A percentile compares a stretch with the other conserved stretches of the same genome.
These are phyloP conservation scores for Eulemur albifrons DNA, from an alignment of 2,797 vertebrate species.

Conservation along the genomic window DNA sequence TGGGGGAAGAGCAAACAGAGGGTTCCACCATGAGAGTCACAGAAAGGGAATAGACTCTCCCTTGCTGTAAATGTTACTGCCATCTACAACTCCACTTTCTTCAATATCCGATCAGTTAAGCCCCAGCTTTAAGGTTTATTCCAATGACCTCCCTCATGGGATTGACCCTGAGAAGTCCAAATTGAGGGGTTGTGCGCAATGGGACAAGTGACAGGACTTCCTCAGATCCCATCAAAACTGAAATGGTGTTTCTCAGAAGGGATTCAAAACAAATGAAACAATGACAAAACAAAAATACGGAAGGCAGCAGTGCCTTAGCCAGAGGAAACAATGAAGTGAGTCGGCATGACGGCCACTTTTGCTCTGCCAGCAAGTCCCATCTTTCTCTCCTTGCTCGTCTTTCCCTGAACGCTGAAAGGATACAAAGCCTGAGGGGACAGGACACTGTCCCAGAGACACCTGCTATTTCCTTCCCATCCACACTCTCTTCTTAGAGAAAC, in stretches of 20 bases:
- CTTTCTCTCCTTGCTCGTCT: not conserved
- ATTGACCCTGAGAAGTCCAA: not conserved
- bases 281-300: not conserved
- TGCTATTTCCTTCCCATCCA: not conserved
- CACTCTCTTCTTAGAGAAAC: not conserved
- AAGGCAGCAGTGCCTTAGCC: not conserved
- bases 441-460: not conserved
- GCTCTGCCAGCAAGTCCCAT: not conserved
- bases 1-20: too few relatives aligned
- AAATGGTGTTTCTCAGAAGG: not conserved
- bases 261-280: not conserved
- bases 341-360: not conserved
- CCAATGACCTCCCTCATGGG: not conserved
- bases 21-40: not conserved
- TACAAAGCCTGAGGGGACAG: not conserved
- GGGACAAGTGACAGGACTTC: not conserved
- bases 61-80: not conserved
- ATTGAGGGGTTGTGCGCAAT: rapidly evolving
- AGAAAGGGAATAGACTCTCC: not conserved
- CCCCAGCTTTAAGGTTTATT: not conserved
- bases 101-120: not conserved
- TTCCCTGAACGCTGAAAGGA: not conserved
- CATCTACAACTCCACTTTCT: not conserved
- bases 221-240: not conserved
- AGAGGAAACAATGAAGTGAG: not conserved